A percentile compares a stretch with the other conserved stretches of the same genome.
Conservation (phyloP, 1,140 invertebrate genomes). For the Eumeta japonica region DNA sequence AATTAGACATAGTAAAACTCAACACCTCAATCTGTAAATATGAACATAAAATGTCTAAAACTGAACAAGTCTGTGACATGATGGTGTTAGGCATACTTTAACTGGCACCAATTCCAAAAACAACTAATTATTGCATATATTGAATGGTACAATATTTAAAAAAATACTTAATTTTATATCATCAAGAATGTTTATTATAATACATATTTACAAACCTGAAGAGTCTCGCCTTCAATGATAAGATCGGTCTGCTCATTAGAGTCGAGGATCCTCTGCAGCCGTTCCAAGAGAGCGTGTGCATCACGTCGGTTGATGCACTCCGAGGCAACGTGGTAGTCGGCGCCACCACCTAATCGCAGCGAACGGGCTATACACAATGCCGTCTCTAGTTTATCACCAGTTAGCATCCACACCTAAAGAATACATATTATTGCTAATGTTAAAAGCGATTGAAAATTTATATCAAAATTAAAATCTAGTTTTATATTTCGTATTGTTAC, state of each 20-base stretch:
- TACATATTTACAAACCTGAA: conserved; percentile 77
- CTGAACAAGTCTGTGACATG: too few species aligned
- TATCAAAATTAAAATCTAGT: too few species aligned
- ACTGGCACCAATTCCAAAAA: too few species aligned
- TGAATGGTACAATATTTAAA: too few species aligned
- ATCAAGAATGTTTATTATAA: too few species aligned
- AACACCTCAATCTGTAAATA: too few species aligned
- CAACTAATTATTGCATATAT: too few species aligned
- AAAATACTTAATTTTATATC: too few species aligned
- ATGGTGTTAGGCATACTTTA: too few species aligned
- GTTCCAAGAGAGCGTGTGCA: conserved; percentile 81
- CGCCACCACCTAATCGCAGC: conserved; percentile 81
- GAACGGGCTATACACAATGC: conserved; percentile 98
- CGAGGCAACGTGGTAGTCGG: conserved; percentile 71
- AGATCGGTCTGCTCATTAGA: conserved; percentile 64
- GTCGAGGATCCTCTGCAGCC: conserved; percentile 15
- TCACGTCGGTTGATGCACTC: conserved; percentile 77
- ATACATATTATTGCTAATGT: neutral
- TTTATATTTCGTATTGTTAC: conserved; percentile 1
- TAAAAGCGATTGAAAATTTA: neutral
- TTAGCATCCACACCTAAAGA: conserved; percentile 95
- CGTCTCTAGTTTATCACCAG: conserved; percentile 98
- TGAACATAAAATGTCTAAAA: too few species aligned
- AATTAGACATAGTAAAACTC: too few species aligned
- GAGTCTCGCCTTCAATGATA: conserved; percentile 88